Base-by-base conservation (phyloP, 2,888 invertebrate species). In the Operophtera brumata region DNA sequence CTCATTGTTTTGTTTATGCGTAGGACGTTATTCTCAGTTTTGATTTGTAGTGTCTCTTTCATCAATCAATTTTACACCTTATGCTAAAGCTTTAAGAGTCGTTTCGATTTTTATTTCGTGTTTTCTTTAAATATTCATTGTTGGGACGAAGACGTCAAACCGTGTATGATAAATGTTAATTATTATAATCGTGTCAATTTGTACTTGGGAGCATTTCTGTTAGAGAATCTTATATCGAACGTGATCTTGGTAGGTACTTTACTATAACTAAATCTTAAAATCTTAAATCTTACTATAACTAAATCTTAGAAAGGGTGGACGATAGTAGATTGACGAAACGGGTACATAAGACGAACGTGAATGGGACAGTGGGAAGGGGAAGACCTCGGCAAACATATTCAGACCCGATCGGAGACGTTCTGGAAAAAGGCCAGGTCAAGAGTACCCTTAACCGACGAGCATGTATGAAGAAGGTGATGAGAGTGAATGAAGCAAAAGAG, bases 1-100 rank as follows among this genome's bases (percentile, higher is more conserved):
- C 63, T 77, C 82, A 82, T 82, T 82, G 82, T 82, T 75, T 77
- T 75, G 71, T 68, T 68, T 54, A 63, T 65, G 80, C 81, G 82
- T 82, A 81, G 82, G 82, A 73, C 54, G 82, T 71, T 72, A 69
- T 69, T 73, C 74, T 69, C 71, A 64, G 70, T 71, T 74, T 64
- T 75, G 77, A 77, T 77, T 74, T 73, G 73, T 71, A 61, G 69
- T 69, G 69, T 69, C 67, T 66, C 56, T 59, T 65, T 66, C 66
- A 67, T 68, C 66, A 61, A 61, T 69, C 67, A 64, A 75, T 60
- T 73, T 64, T 73, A 64, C 63, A 71, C 73, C 67, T 69, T 79
- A 72, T 65, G 57, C 47, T 67, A 35, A 57, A 51, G 57, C 36
- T 32, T 65, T 71, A 71, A 65, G 68, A 45, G 37, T 58, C 54